phyloP scores from a whole-genome alignment of 1,140 invertebrate species.

The Diachasma alloeum region DNA sequence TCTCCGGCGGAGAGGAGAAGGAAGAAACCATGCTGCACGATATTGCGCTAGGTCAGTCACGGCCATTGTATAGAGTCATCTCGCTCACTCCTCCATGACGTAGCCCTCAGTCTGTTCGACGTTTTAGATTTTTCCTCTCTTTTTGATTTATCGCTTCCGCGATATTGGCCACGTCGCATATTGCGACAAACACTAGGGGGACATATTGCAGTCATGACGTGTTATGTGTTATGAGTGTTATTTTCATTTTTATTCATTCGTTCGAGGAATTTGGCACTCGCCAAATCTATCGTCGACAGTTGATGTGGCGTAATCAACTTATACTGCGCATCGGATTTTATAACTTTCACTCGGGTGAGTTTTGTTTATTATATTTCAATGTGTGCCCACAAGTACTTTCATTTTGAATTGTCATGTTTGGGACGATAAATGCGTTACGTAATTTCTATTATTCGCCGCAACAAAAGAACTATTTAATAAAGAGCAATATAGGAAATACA shows the following conservation, averaged over 20 bases:
- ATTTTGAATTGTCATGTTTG: neutral
- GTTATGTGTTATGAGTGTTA: neutral
- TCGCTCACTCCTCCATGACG: neutral
- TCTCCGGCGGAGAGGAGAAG: neutral
- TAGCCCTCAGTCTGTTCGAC: neutral
- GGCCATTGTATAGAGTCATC: neutral
- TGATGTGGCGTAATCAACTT: neutral
- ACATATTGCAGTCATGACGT: neutral
- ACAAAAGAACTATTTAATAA: neutral
- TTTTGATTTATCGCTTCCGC: neutral
- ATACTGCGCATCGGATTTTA: neutral
- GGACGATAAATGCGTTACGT: neutral
- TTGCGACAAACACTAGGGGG: neutral
- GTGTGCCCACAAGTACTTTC: neutral
- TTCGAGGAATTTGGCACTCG: neutral
- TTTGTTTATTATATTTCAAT: conserved; percentile 9
- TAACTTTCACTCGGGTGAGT: neutral
- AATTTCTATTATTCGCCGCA: neutral
- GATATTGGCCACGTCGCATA: neutral
- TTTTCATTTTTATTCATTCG: neutral
- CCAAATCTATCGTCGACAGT: neutral
- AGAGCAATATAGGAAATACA: too few relatives aligned
- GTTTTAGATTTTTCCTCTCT: neutral
- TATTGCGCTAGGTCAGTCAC: conserved; percentile 11
- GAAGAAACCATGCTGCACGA: conserved; percentile 4